phyloP scores from a whole-genome alignment of 2,888 invertebrate species.

The Megamerina dolium region DNA sequence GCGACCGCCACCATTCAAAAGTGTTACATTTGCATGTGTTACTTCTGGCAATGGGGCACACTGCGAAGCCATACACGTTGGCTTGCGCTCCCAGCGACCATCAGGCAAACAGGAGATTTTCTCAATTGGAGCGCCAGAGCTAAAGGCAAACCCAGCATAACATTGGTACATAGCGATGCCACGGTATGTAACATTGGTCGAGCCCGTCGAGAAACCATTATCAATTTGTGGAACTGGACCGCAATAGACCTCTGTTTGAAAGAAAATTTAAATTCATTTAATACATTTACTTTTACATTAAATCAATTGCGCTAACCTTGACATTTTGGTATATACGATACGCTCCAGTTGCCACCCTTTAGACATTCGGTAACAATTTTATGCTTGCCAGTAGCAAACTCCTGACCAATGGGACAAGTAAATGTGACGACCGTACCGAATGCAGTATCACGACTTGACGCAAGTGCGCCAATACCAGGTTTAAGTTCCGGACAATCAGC shows the following conservation, averaged over 20 bases:
- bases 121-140: slow-evolving; percentile 80
- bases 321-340: slow-evolving; percentile 85
- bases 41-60: slow-evolving; percentile 83
- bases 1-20: slow-evolving; percentile 83
- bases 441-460: slow-evolving; percentile 85
- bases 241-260: slow-evolving; percentile 74
- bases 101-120: slow-evolving; percentile 83
- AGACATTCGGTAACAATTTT: slow-evolving; percentile 80
- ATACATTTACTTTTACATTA: background rate
- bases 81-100: slow-evolving; percentile 88
- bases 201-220: slow-evolving; percentile 93
- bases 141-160: slow-evolving; percentile 92
- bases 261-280: background rate
- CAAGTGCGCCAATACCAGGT: slow-evolving; percentile 81
- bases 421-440: slow-evolving; percentile 85
- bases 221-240: slow-evolving; percentile 97
- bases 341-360: slow-evolving; percentile 88
- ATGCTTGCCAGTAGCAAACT: slow-evolving; percentile 84
- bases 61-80: slow-evolving; percentile 86
- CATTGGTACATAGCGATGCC: slow-evolving; percentile 94
- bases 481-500: slow-evolving; percentile 83
- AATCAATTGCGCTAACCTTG: slow-evolving; percentile 59
- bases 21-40: slow-evolving; percentile 77
- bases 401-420: slow-evolving; percentile 89
- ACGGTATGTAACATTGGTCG: slow-evolving; percentile 89